A percentile compares a stretch with the other conserved stretches of the same genome.
phyloP scores from a whole-genome alignment of 2,888 invertebrate genomes.

The Pollenia labialis region DNA sequence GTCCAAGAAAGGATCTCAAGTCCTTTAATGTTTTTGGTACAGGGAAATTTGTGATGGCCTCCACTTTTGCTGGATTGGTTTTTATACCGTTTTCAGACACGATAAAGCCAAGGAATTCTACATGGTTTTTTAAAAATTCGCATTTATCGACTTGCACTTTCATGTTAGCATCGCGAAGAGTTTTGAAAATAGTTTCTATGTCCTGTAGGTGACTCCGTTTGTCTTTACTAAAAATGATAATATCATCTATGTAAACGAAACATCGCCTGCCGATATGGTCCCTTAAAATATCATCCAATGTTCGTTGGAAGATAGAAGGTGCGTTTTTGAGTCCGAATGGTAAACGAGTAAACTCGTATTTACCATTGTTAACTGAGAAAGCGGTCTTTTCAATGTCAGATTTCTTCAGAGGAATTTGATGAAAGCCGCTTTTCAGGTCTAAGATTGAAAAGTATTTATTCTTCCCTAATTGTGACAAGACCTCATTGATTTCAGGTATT shows the following conservation, averaged over 20 bases:
- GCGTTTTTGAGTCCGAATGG: not conserved
- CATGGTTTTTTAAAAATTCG: not conserved
- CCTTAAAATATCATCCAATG: conserved; percentile 26
- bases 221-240: conserved; percentile 34
- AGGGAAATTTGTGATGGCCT: not conserved
- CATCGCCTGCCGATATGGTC: conserved; percentile 18
- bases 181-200: conserved; percentile 20
- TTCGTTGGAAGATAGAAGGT: conserved; percentile 30
- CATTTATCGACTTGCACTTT: conserved; percentile 38
- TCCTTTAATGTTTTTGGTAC: not conserved
- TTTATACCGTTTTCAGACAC: not conserved
- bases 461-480: conserved; percentile 23
- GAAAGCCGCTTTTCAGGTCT: not conserved
- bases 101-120: conserved; percentile 27
- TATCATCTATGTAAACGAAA: conserved; percentile 49
- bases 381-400: conserved; percentile 14
- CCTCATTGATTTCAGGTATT: conserved; percentile 26
- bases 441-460: not conserved
- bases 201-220: conserved; percentile 18
- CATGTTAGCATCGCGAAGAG: conserved; percentile 20
- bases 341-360: conserved; percentile 39
- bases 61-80: conserved; percentile 20
- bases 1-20: conserved; percentile 25
- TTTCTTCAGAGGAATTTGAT: not conserved
- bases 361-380: conserved; percentile 27